phyloP scores from a whole-genome alignment of 1,140 invertebrate genomes.

The Ylistrum balloti region DNA sequence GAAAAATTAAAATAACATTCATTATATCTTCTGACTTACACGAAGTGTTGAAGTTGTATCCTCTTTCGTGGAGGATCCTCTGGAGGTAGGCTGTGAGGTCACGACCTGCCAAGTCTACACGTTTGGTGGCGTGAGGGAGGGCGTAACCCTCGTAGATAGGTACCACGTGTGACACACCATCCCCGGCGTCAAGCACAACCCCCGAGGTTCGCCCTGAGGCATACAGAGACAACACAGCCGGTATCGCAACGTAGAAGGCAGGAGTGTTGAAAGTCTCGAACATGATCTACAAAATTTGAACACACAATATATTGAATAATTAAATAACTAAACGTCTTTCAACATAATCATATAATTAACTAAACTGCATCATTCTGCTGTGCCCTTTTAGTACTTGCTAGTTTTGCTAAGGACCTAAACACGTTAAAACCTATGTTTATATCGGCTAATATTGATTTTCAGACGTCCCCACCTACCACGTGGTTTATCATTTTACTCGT shows the following conservation, averaged over 20 bases:
- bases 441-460: too few species aligned
- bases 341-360: not conserved
- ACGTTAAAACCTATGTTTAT: too few species aligned
- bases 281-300: slow-evolving; percentile 88
- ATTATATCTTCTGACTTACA: too few species aligned
- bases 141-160: slow-evolving; percentile 93
- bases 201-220: slow-evolving; percentile 92
- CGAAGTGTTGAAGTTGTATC: slow-evolving; percentile 92
- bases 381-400: too few species aligned
- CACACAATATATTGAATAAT: too few species aligned
- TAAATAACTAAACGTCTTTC: not conserved
- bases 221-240: slow-evolving; percentile 85
- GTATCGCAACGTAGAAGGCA: slow-evolving; percentile 85
- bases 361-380: not conserved
- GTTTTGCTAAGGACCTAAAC: too few species aligned
- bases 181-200: slow-evolving; percentile 93
- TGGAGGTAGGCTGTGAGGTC: slow-evolving; percentile 97
- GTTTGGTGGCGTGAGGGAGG: slow-evolving; percentile 89
- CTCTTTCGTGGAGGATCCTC: slow-evolving; percentile 96
- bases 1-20: too few species aligned
- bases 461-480: too few species aligned
- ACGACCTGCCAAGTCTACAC: slow-evolving; percentile 94
- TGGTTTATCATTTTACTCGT: too few species aligned
- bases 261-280: slow-evolving; percentile 84
- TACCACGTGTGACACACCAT: slow-evolving; percentile 93